phyloP scores from a whole-genome alignment of 2,797 vertebrate species.

The Perdix hodgsoniae region DNA sequence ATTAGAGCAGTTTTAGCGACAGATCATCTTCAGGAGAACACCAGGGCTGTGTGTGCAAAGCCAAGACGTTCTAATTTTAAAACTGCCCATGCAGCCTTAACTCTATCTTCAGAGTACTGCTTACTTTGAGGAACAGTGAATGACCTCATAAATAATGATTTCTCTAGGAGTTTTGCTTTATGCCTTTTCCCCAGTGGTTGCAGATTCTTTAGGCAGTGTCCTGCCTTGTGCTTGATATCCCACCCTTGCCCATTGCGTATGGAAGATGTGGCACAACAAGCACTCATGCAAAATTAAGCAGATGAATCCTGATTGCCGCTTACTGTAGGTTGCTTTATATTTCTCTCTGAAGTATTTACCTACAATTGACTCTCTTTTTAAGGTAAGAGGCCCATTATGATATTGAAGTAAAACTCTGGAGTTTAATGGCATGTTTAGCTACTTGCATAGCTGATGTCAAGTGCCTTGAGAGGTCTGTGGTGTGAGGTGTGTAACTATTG shows the following conservation, averaged over 20 bases:
- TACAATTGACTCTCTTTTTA: slow-evolving; percentile 33
- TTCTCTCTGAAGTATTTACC: neutral
- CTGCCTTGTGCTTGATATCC: neutral
- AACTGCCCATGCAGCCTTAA: neutral
- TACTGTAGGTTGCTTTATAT: slow-evolving; percentile 10
- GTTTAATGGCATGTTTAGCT: neutral
- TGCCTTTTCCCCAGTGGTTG: neutral
- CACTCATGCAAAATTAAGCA: slow-evolving; percentile 24
- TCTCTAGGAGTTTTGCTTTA: neutral
- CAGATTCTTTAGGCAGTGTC: neutral
- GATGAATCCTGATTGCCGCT: neutral
- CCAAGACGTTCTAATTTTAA: neutral
- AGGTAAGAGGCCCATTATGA: neutral
- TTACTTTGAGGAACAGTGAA: neutral
- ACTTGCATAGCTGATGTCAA: neutral
- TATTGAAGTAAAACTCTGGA: neutral
- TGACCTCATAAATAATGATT: neutral
- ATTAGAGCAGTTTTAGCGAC: neutral
- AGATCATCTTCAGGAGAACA: neutral
- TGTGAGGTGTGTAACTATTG: neutral
- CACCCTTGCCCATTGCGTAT: neutral
- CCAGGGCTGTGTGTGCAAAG: neutral
- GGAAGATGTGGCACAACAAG: slow-evolving; percentile 7
- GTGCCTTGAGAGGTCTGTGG: neutral
- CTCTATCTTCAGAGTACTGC: neutral